Evolutionary conservation across 2,888 invertebrate genomes (phyloP), one percentile per base, ranked within the genome.

Genomic region (Drosophila robusta): DNA sequence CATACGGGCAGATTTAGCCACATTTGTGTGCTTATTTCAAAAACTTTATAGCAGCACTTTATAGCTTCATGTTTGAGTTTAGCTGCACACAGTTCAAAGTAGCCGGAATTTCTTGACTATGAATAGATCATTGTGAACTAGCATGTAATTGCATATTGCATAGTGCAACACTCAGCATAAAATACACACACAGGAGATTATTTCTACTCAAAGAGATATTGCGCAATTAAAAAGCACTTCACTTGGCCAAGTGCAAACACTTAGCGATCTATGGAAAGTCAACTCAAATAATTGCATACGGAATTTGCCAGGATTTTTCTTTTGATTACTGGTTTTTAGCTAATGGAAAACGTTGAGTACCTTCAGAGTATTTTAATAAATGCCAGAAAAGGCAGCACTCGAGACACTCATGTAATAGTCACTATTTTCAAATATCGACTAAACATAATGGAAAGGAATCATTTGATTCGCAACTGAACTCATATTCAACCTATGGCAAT

Each of bases 31-130:
- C 38, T 5, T 11, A 18, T 12, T 24, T 50, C 26, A 39, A 63
- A 39, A 50, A 47, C 29, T 51, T 29, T 24, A 14, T 41, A 36
- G 11, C 41, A 29, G 3, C 9, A 24, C 26, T 49, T 44, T 18
- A 26, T 16, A 57, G 14, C 4, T 29, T 32, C 2, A 9, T 38
- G 38, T 49, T 32, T 50, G 16, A 50, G 14, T 52, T 47, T 36
- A 4, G 16, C n/a, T 14, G n/a, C 16, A 11, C 18, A 41, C 9
- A 34, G 49, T 22, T 22, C 7, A 12, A 18, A 26, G 4, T 16
- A 36, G 12, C 11, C n/a, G 14, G 36, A 36, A 36, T 16, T 26
- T 16, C 18, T 39, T 29, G 8, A n/a, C 1, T 18, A 16, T 41
- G 52, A 26, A 4, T 5, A 41, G 16, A 41, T 12, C n/a, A 41